Base-by-base conservation (phyloP, 2,113 vertebrate species). In the crab-eating macaque (Macaca fascicularis) region DNA sequence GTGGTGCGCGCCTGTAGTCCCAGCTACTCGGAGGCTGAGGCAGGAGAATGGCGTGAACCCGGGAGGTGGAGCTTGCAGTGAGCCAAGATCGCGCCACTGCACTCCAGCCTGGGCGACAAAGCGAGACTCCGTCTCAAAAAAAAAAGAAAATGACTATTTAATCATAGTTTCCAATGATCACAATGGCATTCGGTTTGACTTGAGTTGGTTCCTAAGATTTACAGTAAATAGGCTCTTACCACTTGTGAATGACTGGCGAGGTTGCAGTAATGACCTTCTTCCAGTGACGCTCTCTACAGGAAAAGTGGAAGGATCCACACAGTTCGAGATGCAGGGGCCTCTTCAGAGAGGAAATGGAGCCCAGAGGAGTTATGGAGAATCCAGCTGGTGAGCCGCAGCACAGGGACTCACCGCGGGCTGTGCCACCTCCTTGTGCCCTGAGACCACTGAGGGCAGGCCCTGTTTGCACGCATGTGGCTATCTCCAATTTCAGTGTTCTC, bases 121-220 rank as follows among this genome's bases (percentile, higher is more conserved):
- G 48, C 2, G 0, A 48, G 48, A 48, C 48, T 48, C 11, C 48
- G 11, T 48, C 48, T 48, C 48, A 48, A 59, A 57, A 57, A 57
- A 57, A 14, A 50, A 59, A 59, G 86, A 91, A 97, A 97, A 92
- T 30, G 52, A 81, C 50, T 78, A 23, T 35, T 83, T 85, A 27
- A 89, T 83, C 27, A 14, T 43, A 95, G 75, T 67, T 80, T 25
- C 79, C 78, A 55, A n/a, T 64, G 19, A 38, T 40, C n/a, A n/a
- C 13, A 59, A 38, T 43, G 75, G 45, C 8, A 38, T 19, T 40
- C 43, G 43, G 38, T 61, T n/a, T 67, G 20, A 55, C 14, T 30
- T 75, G 45, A 74, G n/a, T 45, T 74, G 61, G 52, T 88, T 88
- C 59, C 92, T 43, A 38, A 25, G 35, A 52, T 16, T 93, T 70